Conservation (phyloP, 2,888 invertebrate species). For the Cephus spinipes region DNA sequence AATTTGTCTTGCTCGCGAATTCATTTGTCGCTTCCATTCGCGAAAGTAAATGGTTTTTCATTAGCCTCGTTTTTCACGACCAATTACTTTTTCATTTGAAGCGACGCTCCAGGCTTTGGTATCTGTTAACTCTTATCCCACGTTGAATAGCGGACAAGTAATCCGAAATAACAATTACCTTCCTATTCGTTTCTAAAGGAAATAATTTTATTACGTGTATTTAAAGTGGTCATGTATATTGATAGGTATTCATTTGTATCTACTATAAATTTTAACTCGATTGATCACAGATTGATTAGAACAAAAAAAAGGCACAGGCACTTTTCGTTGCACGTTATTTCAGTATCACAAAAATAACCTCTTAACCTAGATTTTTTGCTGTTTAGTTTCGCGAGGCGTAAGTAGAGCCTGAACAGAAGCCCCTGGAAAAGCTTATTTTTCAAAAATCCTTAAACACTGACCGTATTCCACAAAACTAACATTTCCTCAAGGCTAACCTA, state of each 20-base stretch:
- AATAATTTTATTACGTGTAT: neutral
- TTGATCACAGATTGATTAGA: neutral
- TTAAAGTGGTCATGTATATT: neutral
- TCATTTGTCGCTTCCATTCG: constrained; percentile 12
- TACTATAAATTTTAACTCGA: neutral
- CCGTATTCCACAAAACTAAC: neutral
- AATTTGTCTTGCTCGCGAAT: neutral
- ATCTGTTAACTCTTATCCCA: neutral
- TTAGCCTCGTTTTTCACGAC: constrained; percentile 30
- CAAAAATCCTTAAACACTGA: neutral
- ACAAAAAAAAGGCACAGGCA: neutral
- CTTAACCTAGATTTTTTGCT: neutral
- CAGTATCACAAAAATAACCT: neutral
- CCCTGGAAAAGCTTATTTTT: neutral
- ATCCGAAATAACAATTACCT: neutral
- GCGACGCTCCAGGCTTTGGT: neutral
- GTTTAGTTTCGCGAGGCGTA: neutral
- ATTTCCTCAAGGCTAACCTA: neutral
- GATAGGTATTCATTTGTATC: neutral
- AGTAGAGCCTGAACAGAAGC: neutral
- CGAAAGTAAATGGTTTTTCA: constrained; percentile 20
- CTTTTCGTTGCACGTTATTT: neutral
- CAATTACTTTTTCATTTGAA: constrained; percentile 39
- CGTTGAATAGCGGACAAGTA: neutral
- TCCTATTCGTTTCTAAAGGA: neutral